Evolutionary conservation across 2,113 vertebrate genomes (phyloP).

Genomic region (Castor canadensis): DNA sequence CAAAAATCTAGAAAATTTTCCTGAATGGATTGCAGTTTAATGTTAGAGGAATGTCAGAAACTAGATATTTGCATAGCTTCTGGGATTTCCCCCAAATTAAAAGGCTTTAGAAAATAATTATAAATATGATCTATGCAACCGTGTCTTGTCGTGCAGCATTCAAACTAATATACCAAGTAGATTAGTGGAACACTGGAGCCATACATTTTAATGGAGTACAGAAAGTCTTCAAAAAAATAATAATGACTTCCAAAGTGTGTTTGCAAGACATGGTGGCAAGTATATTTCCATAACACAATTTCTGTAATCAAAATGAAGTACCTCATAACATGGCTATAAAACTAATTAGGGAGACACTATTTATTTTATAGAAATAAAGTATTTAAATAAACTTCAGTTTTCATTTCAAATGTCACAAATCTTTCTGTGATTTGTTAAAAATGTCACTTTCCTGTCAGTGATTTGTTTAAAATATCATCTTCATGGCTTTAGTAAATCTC

Average conservation of each 20-base stretch:
- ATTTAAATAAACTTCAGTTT: conserved; percentile 60
- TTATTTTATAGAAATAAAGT: conserved; percentile 59
- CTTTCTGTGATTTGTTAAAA: conserved; percentile 22
- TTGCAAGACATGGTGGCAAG: background rate
- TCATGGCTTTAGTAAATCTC: background rate
- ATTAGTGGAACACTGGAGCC: background rate
- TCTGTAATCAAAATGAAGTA: conserved; percentile 47
- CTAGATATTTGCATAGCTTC: conserved; percentile 3
- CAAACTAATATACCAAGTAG: conserved; percentile 13
- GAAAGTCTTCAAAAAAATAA: background rate
- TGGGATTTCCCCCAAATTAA: conserved; percentile 42
- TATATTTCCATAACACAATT: conserved; percentile 27
- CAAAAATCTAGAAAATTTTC: background rate
- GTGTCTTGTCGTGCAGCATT: conserved; percentile 14
- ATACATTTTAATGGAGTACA: conserved; percentile 34
- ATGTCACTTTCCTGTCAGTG: background rate
- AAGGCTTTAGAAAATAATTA: conserved; percentile 52
- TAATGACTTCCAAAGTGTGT: conserved; percentile 1
- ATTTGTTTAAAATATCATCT: conserved; percentile 40
- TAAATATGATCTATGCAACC: conserved; percentile 2
- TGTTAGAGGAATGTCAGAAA: conserved; percentile 38
- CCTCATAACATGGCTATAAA: conserved; percentile 36
- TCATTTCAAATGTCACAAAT: conserved; percentile 44
- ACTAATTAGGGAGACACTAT: conserved; percentile 22
- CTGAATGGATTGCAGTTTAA: conserved; percentile 18